Evolutionary conservation across 2,797 vertebrate species (phyloP), one percentile per base, ranked within the genome.

Genomic region (Oreonectes daqikongensis): DNA sequence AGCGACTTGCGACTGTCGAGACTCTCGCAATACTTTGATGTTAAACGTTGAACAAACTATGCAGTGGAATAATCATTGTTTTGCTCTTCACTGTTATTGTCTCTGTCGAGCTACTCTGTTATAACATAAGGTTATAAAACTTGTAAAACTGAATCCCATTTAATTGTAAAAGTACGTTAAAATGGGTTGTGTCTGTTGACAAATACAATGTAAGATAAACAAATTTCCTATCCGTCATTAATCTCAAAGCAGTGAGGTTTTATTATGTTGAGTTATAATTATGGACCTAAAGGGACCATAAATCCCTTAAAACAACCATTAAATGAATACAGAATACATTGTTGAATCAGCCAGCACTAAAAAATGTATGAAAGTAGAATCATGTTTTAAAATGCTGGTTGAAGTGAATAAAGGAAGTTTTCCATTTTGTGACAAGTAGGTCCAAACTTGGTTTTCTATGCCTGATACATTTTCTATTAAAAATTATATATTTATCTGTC

Each of bases 401-500:
- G 22, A 35, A 42, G 44, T 72, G 24, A 44, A 44, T 73, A 26
- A 46, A 57, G 11, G 20, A 55, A 35, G 20, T 15, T 46, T 26
- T 57, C 28, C 38, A 38, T 38, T 64, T 26, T 2, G 15, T 22
- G 44, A 61, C 57, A 64, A 68, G 69, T 24, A 26, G 2, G 1
- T 78, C 63, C 40, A 53, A 67, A 61, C 15, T 60, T 35, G 57
- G 50, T 66, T 4, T 78, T 50, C 60, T 32, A 17, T 80, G 63
- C 24, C 55, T 75, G 69, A 65, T 80, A 46, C 48, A 77, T 82
- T 72, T 82, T 80, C 75, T 71, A 77, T 64, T 42, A 26, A 59
- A 60, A 80, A 75, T 82, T 17, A 80, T 71, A 72, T 64, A 81
- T 79, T 77, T 71, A 79, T 82, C 69, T 30, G 24, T 11, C 63